Conservation (phyloP, 2,888 invertebrate genomes). For the Apodemia zela region DNA sequence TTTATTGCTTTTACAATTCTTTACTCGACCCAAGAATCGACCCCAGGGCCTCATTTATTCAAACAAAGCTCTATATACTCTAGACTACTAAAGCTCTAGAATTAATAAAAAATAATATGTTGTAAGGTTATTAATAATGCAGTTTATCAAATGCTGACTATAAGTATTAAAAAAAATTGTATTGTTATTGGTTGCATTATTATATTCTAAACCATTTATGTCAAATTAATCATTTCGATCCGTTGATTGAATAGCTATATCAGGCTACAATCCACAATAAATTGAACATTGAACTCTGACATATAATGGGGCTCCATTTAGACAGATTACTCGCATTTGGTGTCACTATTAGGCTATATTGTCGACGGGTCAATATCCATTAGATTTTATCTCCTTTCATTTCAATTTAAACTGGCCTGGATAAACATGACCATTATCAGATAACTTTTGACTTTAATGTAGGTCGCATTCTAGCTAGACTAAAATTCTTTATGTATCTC, state of each 20-base stretch:
- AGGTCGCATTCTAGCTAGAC: background rate
- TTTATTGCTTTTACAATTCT: too few species aligned
- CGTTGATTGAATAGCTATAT: background rate
- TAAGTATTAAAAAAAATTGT: too few species aligned
- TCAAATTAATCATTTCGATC: background rate
- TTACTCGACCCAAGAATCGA: too few species aligned
- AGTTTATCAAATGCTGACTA: too few species aligned
- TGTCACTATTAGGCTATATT: background rate
- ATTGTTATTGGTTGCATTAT: background rate
- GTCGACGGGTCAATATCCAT: background rate
- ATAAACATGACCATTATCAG: background rate
- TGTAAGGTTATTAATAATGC: too few species aligned
- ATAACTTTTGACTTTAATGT: background rate
- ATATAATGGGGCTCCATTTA: background rate
- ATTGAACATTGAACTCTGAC: conserved; percentile 12
- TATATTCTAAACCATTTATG: background rate
- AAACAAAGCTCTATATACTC: too few species aligned
- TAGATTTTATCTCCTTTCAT: conserved; percentile 1
- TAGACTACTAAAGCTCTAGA: too few species aligned
- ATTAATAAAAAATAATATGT: too few species aligned
- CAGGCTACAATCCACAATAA: conserved; percentile 7
- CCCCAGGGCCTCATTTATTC: too few species aligned
- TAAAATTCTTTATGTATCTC: background rate
- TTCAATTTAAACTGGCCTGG: background rate
- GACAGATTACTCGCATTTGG: conserved; percentile 6